These are phyloP conservation scores for Seriola aureovittata DNA, from an alignment of 2,113 vertebrate genomes.

Conservation along the genomic window DNA sequence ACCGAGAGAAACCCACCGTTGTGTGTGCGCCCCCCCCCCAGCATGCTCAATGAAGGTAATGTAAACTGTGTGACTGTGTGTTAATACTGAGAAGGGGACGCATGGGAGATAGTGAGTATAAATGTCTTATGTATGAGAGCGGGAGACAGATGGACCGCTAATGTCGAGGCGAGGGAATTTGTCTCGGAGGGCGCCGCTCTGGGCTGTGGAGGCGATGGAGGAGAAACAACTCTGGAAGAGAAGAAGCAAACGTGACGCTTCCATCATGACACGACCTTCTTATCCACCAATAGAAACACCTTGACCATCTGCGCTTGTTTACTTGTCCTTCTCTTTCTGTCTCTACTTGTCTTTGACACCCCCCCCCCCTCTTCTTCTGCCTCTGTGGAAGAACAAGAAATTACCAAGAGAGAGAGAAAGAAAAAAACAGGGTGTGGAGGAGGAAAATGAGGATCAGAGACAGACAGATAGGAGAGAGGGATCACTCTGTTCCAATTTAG, in stretches of 20 bases:
- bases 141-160: constrained; percentile 51
- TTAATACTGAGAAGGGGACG: neutral
- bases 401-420: constrained; percentile 5
- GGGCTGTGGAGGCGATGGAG: constrained; percentile 30
- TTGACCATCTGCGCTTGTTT: constrained; percentile 48
- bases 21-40: constrained; percentile 12
- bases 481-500: constrained; percentile 36
- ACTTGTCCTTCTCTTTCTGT: constrained; percentile 9
- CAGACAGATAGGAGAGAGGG: constrained; percentile 1
- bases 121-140: neutral
- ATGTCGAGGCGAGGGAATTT: constrained; percentile 36
- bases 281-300: constrained; percentile 3
- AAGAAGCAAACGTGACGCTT: neutral
- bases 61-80: constrained; percentile 31
- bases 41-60: constrained; percentile 48
- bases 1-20: constrained; percentile 26
- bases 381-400: constrained; percentile 36
- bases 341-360: neutral
- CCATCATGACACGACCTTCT: neutral
- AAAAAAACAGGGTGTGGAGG: constrained; percentile 8
- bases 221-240: neutral
- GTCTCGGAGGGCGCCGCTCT: constrained; percentile 27
- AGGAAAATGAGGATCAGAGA: constrained; percentile 7
- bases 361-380: neutral
- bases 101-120: constrained; percentile 6